Evolutionary conservation across 1,140 invertebrate genomes (phyloP).

Genomic region (Bombus balteatus): DNA sequence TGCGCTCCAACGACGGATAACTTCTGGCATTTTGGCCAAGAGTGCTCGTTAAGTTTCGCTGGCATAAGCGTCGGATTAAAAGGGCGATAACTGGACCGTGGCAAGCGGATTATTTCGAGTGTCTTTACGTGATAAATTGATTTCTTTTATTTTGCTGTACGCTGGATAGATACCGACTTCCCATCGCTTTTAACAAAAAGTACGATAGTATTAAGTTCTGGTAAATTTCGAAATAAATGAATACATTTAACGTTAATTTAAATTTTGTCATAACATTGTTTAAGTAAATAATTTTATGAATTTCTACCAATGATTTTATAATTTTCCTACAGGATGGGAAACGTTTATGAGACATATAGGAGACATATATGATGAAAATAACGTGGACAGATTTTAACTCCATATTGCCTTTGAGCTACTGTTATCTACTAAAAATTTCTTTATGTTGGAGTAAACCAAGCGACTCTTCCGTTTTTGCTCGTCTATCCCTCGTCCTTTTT

Average conservation of each 20-base stretch:
- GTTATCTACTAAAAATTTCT: neutral
- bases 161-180: neutral
- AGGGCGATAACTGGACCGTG: constrained; percentile 29
- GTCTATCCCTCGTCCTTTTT: neutral
- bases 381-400: neutral
- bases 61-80: constrained; percentile 61
- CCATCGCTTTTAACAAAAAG: neutral
- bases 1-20: constrained; percentile 62
- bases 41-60: constrained; percentile 58
- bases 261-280: neutral
- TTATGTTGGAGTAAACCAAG: neutral
- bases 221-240: neutral
- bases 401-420: neutral
- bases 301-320: too few species aligned
- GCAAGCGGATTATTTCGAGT: constrained; percentile 38
- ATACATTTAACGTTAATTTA: neutral
- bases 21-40: constrained; percentile 59
- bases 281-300: neutral
- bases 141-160: neutral
- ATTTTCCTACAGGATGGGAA: too few species aligned
- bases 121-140: constrained; percentile 27
- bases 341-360: neutral
- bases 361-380: neutral
- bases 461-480: neutral
- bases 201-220: neutral